phyloP scores from a whole-genome alignment of 2,113 vertebrate species.

The Rhinopomastus cyanomelas region DNA sequence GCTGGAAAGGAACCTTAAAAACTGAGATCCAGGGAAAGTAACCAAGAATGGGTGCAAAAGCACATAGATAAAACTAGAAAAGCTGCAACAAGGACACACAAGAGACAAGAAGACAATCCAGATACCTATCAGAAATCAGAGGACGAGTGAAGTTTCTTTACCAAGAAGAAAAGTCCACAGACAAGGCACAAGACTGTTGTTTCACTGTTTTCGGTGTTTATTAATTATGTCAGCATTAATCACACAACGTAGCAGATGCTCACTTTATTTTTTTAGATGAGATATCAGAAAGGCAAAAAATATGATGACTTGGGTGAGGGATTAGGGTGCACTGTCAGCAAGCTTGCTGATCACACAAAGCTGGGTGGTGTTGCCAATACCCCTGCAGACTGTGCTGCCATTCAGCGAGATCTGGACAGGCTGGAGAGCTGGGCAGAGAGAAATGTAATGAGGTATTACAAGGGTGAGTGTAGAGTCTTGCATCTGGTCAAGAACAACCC shows the following conservation, averaged over 20 bases:
- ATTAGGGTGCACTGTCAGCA: too few species aligned
- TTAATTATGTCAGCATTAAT: neutral
- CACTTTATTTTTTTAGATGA: neutral
- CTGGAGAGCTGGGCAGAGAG: too few species aligned
- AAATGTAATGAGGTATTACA: too few species aligned
- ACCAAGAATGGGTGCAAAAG: neutral
- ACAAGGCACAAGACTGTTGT: neutral
- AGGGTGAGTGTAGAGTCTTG: too few species aligned
- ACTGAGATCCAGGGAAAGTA: neutral
- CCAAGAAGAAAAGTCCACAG: neutral
- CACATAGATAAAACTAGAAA: neutral
- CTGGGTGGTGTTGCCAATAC: too few species aligned
- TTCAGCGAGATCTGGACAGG: too few species aligned
- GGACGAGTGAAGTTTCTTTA: neutral
- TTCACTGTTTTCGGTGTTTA: neutral
- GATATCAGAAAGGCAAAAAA: neutral
- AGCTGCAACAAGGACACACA: neutral
- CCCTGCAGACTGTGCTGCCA: too few species aligned
- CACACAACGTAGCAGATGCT: neutral
- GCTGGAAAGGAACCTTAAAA: neutral
- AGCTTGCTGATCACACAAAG: too few species aligned
- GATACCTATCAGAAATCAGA: neutral
- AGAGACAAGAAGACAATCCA: neutral
- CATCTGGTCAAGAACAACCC: too few species aligned
- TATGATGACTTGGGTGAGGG: too few species aligned